Evolutionary conservation across 30 jellyfish, hydroid and myxozoan genomes (phyloP), one percentile per base, ranked within the genome.

Genomic region (Aurelia aurita): DNA sequence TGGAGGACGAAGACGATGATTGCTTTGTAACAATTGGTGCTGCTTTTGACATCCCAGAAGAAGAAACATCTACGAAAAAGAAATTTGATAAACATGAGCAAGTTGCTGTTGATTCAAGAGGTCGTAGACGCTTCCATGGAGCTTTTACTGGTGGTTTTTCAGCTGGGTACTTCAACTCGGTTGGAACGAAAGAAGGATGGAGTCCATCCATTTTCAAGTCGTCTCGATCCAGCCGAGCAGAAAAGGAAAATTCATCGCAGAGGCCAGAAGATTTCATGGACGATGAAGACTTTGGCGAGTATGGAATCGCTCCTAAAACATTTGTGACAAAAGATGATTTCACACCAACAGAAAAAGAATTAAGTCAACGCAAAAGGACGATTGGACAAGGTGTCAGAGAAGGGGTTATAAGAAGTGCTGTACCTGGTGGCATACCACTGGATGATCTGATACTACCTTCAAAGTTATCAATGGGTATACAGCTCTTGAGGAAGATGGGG

Each of bases 61-160:
- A 94, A 45, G 77, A 68, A 25, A 74, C 53, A 22, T 43, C 90
- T 6, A 65, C 89, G 49, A 89, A 84, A 55, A 94, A 78, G 74
- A 95, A 88, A 16, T 85, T 69, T 23, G 89, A 77, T 60, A 73
- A 85, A n/a, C 82, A 75, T 21, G 98, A 94, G 58, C 97, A 94
- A 77, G 61, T 89, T 60, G 99, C 90, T 28, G 92, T 82, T 58
- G 99, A 95, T 82, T 53, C 79, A 51, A 95, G 51, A 39, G 99
- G 99, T 14, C 73, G 99, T 28, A 84, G 97, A 58, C 90, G 99
- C 10, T 95, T 95, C 72, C 99, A 95, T 87, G 99, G 99, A 5
- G 99, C 99, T 27, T 95, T 89, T 61, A 95, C 99, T 3, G 99
- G 99, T 1, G 99, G 99, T 5, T 95, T 90, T 82, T 95, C 99